Conservation (phyloP, 2,888 invertebrate genomes). For the Schizotus pectinicornis region DNA sequence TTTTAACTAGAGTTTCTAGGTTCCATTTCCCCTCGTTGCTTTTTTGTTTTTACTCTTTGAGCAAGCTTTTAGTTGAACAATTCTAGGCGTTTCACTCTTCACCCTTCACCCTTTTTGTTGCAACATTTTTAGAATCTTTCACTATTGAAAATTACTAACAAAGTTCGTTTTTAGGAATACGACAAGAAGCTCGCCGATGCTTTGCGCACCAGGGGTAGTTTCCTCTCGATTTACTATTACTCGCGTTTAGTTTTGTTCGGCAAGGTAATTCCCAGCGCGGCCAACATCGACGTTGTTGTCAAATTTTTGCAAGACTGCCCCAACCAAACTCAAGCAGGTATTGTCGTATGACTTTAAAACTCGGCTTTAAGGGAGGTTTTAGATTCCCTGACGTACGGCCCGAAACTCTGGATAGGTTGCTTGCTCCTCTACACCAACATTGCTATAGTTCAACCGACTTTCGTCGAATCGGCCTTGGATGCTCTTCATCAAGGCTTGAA, state of each 20-base stretch:
- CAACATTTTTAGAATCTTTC: not conserved
- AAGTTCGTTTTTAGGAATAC: conserved; percentile 19
- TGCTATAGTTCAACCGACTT: conserved; percentile 12
- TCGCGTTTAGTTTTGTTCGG: conserved; percentile 24
- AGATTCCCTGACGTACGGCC: conserved; percentile 21
- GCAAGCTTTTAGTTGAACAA: too few relatives aligned
- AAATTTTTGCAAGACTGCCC: conserved; percentile 12
- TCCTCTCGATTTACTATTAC: conserved; percentile 20
- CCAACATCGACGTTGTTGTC: conserved; percentile 5
- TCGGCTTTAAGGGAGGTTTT: not conserved
- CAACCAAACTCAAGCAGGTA: not conserved
- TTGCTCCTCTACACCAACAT: conserved; percentile 19
- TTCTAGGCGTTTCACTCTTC: too few relatives aligned
- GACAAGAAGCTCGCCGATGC: conserved; percentile 6
- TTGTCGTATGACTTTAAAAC: conserved; percentile 3
- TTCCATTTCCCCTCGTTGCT: not conserved
- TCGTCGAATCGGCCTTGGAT: conserved; percentile 15
- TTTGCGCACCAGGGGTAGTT: conserved; percentile 4
- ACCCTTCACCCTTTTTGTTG: too few relatives aligned
- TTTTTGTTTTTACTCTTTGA: too few relatives aligned
- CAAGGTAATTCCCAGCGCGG: conserved; percentile 11
- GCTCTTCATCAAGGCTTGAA: conserved; percentile 19
- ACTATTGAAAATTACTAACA: not conserved
- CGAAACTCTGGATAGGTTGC: conserved; percentile 24
- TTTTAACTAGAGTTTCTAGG: not conserved